Evolutionary conservation across 2,113 vertebrate genomes (phyloP).

Genomic region (Engystomops pustulosus): DNA sequence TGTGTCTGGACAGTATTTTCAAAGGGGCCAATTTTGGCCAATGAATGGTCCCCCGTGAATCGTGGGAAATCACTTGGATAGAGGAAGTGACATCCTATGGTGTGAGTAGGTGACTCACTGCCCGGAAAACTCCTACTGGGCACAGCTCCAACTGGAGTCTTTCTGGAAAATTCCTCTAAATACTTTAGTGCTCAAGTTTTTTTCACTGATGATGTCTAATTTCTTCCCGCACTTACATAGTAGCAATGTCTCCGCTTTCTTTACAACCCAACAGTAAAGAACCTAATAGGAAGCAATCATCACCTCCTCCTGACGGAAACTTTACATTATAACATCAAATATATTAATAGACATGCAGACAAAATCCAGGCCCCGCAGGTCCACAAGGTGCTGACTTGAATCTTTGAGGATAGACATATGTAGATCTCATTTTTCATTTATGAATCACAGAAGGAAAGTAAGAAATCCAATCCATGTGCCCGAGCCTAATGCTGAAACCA

Average conservation of each 20-base stretch:
- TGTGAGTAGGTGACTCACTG: too few relatives aligned
- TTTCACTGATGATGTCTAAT: background rate
- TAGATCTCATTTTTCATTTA: slow-evolving; percentile 20
- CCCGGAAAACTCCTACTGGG: too few relatives aligned
- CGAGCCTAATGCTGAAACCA: slow-evolving; percentile 31
- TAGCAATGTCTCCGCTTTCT: too few relatives aligned
- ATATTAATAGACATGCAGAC: background rate
- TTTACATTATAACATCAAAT: background rate
- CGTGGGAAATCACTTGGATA: too few relatives aligned
- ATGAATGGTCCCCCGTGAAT: too few relatives aligned
- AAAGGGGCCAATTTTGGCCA: too few relatives aligned
- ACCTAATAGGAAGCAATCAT: background rate
- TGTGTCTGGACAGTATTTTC: too few relatives aligned
- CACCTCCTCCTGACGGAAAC: background rate
- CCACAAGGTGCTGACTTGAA: slow-evolving; percentile 24
- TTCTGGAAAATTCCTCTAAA: too few relatives aligned
- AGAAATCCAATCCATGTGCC: background rate
- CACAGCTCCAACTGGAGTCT: too few relatives aligned
- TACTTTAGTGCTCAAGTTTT: too few relatives aligned
- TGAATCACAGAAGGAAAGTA: slow-evolving; percentile 2
- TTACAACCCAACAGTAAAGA: background rate
- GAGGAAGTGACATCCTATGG: too few relatives aligned
- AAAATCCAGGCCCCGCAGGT: slow-evolving; percentile 27
- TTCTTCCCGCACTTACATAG: background rate
- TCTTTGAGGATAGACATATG: slow-evolving; percentile 1